Base-by-base conservation (phyloP, 2,113 vertebrate genomes). In the Ramphastos sulfuratus region DNA sequence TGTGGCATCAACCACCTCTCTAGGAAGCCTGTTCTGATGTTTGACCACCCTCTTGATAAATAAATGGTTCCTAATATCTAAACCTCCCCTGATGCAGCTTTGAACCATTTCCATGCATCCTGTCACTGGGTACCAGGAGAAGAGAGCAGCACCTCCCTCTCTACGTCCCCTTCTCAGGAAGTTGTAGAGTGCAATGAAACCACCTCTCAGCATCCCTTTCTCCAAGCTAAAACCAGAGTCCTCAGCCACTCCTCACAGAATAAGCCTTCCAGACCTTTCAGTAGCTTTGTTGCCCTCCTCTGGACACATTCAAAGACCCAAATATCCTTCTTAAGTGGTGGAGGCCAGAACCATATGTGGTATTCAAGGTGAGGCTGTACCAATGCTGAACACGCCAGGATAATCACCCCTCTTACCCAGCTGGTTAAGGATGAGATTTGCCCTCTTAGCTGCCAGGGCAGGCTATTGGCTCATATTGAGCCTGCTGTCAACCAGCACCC, bases 351-450 rank as follows among this genome's bases (percentile, higher is more conserved):
- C 44, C 30, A 33, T 59, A 30, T 59, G 5, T 18, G 12, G 39
- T 6, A 2, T 28, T 55, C 4, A 0, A 6, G 25, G 3, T 24
- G 55, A 87, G 50, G 50, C 65, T 0, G 0, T 33, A 67, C 4
- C 69, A 55, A 0, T 1, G 1, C 9, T 64, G 0, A 55, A 16
- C 1, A 21, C 4, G 59, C 30, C 1, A 0, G 54, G 16, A 60
- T 11, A 16, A 44, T 42, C 12, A 1, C 18, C 16, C 54, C 10
- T 67, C 6, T 10, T 37, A 24, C 7, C 10, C 0, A 3, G 4
- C 27, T 84, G 60, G 3, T 27, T 9, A 9, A 5, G 46, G 67
- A 23, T 44, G n/a, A 0, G 14, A 39, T 72, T 79, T 91, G 23
- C 7, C 31, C 18, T 54, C 42, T 6, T 27, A 25, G 19, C 61